phyloP scores from a whole-genome alignment of 2,888 invertebrate species.

The Carpatolechia fugitivella region DNA sequence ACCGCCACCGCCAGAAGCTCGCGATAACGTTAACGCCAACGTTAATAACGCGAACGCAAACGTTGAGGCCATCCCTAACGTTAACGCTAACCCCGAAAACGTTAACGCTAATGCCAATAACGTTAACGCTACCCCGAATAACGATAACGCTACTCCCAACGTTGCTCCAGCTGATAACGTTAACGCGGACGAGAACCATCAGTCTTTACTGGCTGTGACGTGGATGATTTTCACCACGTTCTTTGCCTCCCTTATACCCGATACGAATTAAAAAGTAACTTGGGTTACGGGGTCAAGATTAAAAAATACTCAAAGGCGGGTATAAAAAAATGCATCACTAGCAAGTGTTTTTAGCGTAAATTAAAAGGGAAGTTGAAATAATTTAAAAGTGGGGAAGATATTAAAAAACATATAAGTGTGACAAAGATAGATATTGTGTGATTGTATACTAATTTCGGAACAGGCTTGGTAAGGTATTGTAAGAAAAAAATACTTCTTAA shows the following conservation, averaged over 20 bases:
- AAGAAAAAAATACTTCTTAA: too few species aligned
- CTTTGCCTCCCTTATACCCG: constrained; percentile 96
- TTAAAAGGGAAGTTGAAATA: not conserved
- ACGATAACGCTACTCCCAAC: constrained; percentile 13
- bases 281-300: too few species aligned
- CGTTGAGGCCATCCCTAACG: constrained; percentile 2
- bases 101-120: not conserved
- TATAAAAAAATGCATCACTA: not conserved
- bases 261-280: constrained; percentile 78
- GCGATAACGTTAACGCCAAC: not conserved
- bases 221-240: constrained; percentile 96
- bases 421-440: not conserved
- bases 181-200: constrained; percentile 39
- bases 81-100: constrained; percentile 24
- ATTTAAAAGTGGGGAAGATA: not conserved
- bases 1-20: not conserved
- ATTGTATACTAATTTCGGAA: too few species aligned
- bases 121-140: not conserved
- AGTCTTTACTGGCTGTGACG: constrained; percentile 83
- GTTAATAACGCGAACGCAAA: not conserved
- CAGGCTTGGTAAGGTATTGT: too few species aligned
- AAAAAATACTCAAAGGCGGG: not conserved
- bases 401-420: not conserved
- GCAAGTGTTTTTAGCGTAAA: not conserved
- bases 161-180: constrained; percentile 18